phyloP scores from a whole-genome alignment of 35 echinoderm and acorn worm genomes.

The Patiria miniata region DNA sequence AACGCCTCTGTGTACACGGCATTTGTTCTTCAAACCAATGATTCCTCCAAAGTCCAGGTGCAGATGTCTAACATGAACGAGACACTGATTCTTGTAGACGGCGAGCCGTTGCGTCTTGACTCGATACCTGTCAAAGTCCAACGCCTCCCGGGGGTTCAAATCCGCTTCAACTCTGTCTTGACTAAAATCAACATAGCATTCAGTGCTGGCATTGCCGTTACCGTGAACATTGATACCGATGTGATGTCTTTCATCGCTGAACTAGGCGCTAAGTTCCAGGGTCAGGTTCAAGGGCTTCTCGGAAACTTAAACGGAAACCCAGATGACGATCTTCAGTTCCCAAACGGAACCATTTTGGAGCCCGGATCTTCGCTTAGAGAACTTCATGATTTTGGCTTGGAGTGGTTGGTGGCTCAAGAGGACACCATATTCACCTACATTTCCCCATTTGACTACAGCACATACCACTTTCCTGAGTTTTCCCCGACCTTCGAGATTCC shows the following conservation, averaged over 20 bases:
- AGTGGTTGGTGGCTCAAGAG: slow-evolving; percentile 42
- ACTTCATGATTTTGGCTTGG: slow-evolving; percentile 62
- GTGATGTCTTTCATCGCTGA: slow-evolving; percentile 64
- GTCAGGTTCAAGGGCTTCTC: slow-evolving; percentile 48
- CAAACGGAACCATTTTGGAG: slow-evolving; percentile 38
- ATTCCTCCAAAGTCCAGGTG: slow-evolving; percentile 40
- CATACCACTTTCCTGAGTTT: slow-evolving; percentile 49
- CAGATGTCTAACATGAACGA: slow-evolving; percentile 36
- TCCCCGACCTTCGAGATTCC: slow-evolving; percentile 50
- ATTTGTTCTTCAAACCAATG: slow-evolving; percentile 50
- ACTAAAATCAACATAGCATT: slow-evolving; percentile 38
- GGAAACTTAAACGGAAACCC: slow-evolving; percentile 65
- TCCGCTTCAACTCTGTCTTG: slow-evolving; percentile 38
- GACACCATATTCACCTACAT: slow-evolving; percentile 61
- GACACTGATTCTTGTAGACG: slow-evolving; percentile 28
- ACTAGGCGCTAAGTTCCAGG: slow-evolving; percentile 34
- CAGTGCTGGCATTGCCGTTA: slow-evolving; percentile 21
- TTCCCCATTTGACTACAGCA: slow-evolving; percentile 55
- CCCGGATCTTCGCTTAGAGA: slow-evolving; percentile 26
- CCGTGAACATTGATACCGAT: slow-evolving; percentile 33
- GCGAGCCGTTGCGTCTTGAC: slow-evolving; percentile 20
- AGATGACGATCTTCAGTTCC: slow-evolving; percentile 56
- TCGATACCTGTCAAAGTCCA: slow-evolving; percentile 17
- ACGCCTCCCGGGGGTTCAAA: slow-evolving; percentile 24
- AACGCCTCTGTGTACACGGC: slow-evolving; percentile 54